Percentiles rank a stretch among this genome's conserved stretches.
Evolutionary conservation across 2,797 vertebrate genomes (phyloP).

Genomic region (Scolopax rusticola): DNA sequence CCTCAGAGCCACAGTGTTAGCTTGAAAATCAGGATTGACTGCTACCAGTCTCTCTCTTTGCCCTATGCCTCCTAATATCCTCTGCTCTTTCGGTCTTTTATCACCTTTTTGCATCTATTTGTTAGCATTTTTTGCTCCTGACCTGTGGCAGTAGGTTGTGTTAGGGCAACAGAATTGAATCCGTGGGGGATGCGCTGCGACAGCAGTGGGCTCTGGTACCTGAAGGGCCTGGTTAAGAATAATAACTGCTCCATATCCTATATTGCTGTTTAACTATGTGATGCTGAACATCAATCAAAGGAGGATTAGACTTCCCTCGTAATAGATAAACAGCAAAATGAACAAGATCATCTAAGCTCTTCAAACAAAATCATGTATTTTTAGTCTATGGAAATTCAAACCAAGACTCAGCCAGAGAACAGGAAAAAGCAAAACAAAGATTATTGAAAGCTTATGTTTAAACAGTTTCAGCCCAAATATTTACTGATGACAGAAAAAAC

Average conservation of each 20-base stretch:
- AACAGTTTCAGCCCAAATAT: slow-evolving; percentile 61
- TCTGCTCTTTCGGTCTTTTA: not conserved
- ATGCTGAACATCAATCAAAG: not conserved
- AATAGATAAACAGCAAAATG: slow-evolving; percentile 31
- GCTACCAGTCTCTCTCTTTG: not conserved
- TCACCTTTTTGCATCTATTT: slow-evolving; percentile 3
- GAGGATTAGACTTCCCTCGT: not conserved
- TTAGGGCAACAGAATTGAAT: not conserved
- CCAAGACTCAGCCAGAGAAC: not conserved
- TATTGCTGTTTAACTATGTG: not conserved
- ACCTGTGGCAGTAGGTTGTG: not conserved
- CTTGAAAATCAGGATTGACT: not conserved
- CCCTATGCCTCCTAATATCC: not conserved
- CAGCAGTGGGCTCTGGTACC: not conserved
- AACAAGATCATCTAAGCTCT: slow-evolving; percentile 6
- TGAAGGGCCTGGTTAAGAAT: not conserved
- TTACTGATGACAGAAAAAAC: slow-evolving; percentile 32
- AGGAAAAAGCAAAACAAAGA: slow-evolving; percentile 28
- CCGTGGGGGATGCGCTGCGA: not conserved
- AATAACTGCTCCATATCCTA: not conserved
- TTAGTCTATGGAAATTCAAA: slow-evolving; percentile 9
- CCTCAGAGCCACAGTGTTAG: not conserved
- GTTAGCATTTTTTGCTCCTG: not conserved
- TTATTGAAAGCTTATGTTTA: slow-evolving; percentile 64
- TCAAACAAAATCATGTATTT: not conserved